Conservation (phyloP, 1,140 invertebrate genomes). For the Lucilia sericata region DNA sequence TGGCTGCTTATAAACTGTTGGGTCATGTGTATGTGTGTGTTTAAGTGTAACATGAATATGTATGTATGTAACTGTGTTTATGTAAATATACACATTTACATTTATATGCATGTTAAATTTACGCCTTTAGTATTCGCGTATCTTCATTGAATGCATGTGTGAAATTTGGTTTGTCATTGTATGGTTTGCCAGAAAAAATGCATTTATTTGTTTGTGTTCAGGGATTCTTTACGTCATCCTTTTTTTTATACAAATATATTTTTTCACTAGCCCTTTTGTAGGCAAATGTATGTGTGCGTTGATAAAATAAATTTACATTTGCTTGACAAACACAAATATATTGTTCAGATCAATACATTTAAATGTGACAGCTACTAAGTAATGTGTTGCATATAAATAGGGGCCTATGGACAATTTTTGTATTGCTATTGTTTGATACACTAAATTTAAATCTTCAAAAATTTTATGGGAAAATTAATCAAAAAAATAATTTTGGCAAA, state of each 20-base stretch:
- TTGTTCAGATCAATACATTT: conserved; percentile 25
- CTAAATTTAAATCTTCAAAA: too few species aligned
- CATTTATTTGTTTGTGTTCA: conserved; percentile 27
- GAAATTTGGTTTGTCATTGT: conserved; percentile 13
- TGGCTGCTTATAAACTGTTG: background rate
- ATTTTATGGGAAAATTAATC: too few species aligned
- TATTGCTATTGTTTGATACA: background rate
- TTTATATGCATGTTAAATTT: conserved; percentile 8
- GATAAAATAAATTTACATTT: conserved; percentile 4
- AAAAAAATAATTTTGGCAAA: too few species aligned
- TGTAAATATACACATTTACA: background rate
- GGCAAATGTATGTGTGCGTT: background rate
- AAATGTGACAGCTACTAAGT: conserved; percentile 18
- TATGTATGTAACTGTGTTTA: too few species aligned
- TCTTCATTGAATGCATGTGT: conserved; percentile 12
- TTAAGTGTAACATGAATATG: too few species aligned
- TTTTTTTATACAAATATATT: background rate
- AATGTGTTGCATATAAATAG: background rate
- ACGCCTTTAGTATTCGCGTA: background rate
- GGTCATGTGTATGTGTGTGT: background rate
- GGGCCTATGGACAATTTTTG: background rate
- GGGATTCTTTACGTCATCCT: background rate
- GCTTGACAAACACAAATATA: conserved; percentile 5
- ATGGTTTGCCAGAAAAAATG: conserved; percentile 16
- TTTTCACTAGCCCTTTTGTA: background rate